These are phyloP conservation scores for Balanococcus diminutus DNA, from an alignment of 2,888 invertebrate species.

Conservation along the genomic window DNA sequence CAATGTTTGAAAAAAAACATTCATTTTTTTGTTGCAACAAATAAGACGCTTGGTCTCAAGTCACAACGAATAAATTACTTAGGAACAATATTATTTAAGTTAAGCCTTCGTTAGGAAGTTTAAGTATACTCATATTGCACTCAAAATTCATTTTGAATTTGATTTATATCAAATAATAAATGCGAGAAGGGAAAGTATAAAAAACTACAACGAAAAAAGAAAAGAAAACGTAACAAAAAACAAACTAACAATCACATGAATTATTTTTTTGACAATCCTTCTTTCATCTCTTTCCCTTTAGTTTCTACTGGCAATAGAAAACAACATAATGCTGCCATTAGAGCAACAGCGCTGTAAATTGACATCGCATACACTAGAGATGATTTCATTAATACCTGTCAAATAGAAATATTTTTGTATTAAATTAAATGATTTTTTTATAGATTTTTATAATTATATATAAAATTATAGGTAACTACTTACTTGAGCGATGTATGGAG, in stretches of 20 bases:
- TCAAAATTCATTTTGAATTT: not conserved
- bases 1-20: not conserved
- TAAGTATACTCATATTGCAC: not conserved
- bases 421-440: not conserved
- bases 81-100: not conserved
- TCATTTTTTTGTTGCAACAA: not conserved
- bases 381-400: slow-evolving; percentile 75
- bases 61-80: not conserved
- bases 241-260: not conserved
- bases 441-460: not conserved
- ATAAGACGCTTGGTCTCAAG: not conserved
- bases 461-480: too few relatives aligned
- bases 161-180: not conserved
- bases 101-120: not conserved
- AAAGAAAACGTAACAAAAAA: not conserved
- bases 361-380: slow-evolving; percentile 76
- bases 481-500: slow-evolving; percentile 93
- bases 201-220: not conserved
- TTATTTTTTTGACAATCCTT: slow-evolving; percentile 59
- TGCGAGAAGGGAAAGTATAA: not conserved
- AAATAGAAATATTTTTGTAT: slow-evolving; percentile 45
- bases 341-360: slow-evolving; percentile 77
- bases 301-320: slow-evolving; percentile 86
- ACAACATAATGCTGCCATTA: slow-evolving; percentile 77
- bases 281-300: slow-evolving; percentile 73